Evolutionary conservation across 2,113 vertebrate genomes (phyloP).

Genomic region (Hippocampus comes): DNA sequence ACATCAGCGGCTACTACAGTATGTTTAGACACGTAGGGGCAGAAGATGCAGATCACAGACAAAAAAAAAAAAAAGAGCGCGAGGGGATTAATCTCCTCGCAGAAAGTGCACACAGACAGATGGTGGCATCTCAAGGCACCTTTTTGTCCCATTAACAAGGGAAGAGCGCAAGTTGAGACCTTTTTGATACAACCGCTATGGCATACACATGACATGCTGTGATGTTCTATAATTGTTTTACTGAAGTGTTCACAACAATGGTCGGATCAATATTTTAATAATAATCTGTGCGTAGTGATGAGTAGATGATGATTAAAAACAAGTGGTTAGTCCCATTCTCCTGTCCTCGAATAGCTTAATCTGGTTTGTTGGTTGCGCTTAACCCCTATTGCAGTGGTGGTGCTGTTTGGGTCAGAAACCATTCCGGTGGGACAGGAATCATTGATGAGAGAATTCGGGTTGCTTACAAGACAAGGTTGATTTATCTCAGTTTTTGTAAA

Average conservation of each 20-base stretch:
- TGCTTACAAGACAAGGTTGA: no score
- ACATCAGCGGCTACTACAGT: conserved; percentile 3
- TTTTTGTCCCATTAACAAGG: conserved; percentile 36
- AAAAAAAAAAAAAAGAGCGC: conserved; percentile 2
- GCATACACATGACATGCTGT: conserved; percentile 2
- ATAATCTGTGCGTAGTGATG: no score
- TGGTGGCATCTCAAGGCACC: conserved; percentile 22
- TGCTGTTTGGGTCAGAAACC: no score
- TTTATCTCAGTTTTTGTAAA: no score
- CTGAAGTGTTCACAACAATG: not conserved
- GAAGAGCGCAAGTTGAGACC: conserved; percentile 38
- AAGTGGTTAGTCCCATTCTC: no score
- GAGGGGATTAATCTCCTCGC: not conserved
- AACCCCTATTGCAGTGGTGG: no score
- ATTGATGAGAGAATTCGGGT: no score
- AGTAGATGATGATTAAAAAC: no score
- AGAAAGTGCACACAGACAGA: not conserved
- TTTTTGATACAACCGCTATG: conserved; percentile 42
- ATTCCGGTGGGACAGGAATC: no score
- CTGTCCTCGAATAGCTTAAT: no score
- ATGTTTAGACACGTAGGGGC: not conserved
- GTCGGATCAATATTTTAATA: no score
- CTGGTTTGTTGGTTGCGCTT: no score
- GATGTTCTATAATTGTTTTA: not conserved
- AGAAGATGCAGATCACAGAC: not conserved